phyloP scores from a whole-genome alignment of 2,797 vertebrate species.

The Lutra lutra region DNA sequence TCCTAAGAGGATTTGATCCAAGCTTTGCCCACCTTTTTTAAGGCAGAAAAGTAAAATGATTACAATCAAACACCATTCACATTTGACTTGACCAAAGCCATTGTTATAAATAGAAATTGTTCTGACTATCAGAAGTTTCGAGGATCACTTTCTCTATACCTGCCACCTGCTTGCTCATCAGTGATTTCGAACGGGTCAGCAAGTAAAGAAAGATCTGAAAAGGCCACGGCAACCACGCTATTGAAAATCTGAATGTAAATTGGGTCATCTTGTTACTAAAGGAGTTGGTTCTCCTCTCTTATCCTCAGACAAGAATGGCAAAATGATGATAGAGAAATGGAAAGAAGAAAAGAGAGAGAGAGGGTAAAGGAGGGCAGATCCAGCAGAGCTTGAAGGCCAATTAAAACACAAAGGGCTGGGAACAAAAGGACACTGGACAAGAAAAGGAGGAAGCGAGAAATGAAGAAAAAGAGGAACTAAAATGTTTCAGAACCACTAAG shows the following conservation, averaged over 20 bases:
- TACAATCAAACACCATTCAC: neutral
- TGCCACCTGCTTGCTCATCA: neutral
- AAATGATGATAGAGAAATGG: neutral
- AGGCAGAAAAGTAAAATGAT: slow-evolving; percentile 13
- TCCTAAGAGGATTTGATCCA: neutral
- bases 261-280: neutral
- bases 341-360: neutral
- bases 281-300: neutral
- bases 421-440: neutral
- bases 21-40: slow-evolving; percentile 1
- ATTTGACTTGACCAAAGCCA: neutral
- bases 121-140: neutral
- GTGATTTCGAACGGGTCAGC: neutral
- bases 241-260: neutral
- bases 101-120: neutral
- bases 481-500: neutral
- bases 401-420: neutral
- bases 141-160: neutral
- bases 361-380: neutral
- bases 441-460: neutral
- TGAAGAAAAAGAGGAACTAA: neutral
- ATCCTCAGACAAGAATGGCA: neutral
- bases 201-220: neutral
- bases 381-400: neutral
- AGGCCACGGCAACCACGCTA: fast-evolving